phyloP scores from a whole-genome alignment of 2,797 vertebrate species.

The Hippocampus kuda region DNA sequence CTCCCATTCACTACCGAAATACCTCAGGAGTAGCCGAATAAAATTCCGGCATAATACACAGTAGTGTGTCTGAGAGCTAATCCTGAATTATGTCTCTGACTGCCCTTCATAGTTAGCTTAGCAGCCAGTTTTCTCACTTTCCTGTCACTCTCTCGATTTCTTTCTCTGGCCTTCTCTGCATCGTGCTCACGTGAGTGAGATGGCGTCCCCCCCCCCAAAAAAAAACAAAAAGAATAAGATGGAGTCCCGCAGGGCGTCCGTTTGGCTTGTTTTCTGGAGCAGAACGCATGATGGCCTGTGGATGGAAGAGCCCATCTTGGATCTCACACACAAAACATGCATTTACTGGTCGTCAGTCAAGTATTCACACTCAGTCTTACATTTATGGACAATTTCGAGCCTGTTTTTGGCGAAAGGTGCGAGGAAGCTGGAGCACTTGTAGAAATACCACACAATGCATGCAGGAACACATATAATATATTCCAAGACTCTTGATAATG shows the following conservation, averaged over 20 bases:
- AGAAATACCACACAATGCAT: too few relatives aligned
- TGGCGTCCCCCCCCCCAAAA: slow-evolving; percentile 29
- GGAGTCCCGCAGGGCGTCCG: slow-evolving; percentile 53
- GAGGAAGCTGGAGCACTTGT: too few relatives aligned
- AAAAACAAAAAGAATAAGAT: slow-evolving; percentile 12
- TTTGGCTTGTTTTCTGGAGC: slow-evolving; percentile 64
- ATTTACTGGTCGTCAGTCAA: background rate
- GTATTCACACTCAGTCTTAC: too few relatives aligned
- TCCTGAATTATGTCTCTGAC: slow-evolving; percentile 10
- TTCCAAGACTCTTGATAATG: too few relatives aligned
- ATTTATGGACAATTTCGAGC: too few relatives aligned
- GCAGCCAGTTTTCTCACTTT: slow-evolving; percentile 35
- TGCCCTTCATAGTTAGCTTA: slow-evolving; percentile 16
- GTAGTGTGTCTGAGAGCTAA: slow-evolving; percentile 11
- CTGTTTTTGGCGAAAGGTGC: too few relatives aligned
- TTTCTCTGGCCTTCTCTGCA: slow-evolving; percentile 58
- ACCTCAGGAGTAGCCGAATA: too few relatives aligned
- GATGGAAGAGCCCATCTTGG: slow-evolving; percentile 49
- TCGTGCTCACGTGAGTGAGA: slow-evolving; percentile 58
- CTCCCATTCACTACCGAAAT: background rate
- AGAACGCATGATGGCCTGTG: slow-evolving; percentile 60
- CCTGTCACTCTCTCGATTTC: slow-evolving; percentile 34
- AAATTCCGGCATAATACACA: background rate
- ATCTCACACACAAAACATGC: background rate
- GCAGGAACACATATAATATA: too few relatives aligned